These are phyloP conservation scores for Lepisosteus osseus DNA, from an alignment of 2,113 vertebrate species.

Conservation along the genomic window DNA sequence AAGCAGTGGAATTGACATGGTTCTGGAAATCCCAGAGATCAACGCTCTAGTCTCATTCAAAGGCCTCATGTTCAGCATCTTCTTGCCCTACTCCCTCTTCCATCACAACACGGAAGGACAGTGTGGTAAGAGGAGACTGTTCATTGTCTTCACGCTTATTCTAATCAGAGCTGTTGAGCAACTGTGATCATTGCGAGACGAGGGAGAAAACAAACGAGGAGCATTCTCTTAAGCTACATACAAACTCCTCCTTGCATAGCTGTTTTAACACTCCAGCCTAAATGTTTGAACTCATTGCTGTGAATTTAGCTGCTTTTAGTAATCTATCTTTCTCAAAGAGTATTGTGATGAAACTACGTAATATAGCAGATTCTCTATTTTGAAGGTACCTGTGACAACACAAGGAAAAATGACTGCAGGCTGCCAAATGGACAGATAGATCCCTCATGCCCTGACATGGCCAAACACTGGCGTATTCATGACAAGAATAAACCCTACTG, in stretches of 20 bases:
- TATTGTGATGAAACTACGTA: too few species aligned
- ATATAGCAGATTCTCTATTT: neutral
- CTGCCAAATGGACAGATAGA: constrained; percentile 55
- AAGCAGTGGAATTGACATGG: constrained; percentile 35
- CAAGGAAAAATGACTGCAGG: constrained; percentile 65
- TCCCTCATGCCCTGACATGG: constrained; percentile 66
- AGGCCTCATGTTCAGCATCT: constrained; percentile 55
- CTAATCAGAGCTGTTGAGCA: too few species aligned
- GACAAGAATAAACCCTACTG: constrained; percentile 33
- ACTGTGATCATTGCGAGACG: too few species aligned
- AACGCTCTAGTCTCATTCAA: constrained; percentile 51
- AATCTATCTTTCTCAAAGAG: too few species aligned
- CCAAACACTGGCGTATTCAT: constrained; percentile 50
- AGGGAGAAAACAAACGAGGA: too few species aligned
- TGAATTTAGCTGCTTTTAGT: too few species aligned
- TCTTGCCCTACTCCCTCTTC: constrained; percentile 58
- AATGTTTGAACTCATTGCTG: too few species aligned
- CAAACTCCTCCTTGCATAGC: too few species aligned
- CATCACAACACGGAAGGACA: constrained; percentile 71
- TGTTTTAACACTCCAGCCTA: too few species aligned
- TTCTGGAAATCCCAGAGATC: constrained; percentile 52
- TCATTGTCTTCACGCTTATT: too few species aligned
- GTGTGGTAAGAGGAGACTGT: constrained; percentile 64
- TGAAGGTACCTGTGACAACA: constrained; percentile 75
- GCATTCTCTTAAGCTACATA: too few species aligned